Evolutionary conservation across 2,113 vertebrate species (phyloP).

Genomic region (Raja brachyura): DNA sequence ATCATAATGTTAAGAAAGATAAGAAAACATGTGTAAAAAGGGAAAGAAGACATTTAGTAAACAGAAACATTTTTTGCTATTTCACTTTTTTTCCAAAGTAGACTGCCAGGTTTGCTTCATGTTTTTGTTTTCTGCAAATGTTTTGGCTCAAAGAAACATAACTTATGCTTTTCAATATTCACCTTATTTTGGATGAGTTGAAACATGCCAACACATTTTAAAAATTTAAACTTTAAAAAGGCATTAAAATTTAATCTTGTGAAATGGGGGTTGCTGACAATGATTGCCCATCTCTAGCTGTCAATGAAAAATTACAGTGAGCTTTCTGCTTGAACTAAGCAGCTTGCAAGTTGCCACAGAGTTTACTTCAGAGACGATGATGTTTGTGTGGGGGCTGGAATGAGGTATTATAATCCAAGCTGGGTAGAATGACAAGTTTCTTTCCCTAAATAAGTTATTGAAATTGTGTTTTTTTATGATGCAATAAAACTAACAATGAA

Average conservation of each 20-base stretch:
- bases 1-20: not conserved
- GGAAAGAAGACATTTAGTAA: not conserved
- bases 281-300: not conserved
- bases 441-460: not conserved
- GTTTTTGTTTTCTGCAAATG: not conserved
- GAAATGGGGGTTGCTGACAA: not conserved
- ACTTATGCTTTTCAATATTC: not conserved
- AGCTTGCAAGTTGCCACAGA: not conserved
- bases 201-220: not conserved
- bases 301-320: not conserved
- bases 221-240: not conserved
- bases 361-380: not conserved
- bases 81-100: not conserved
- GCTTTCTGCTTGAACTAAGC: not conserved
- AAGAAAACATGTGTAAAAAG: not conserved
- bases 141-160: not conserved
- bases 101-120: not conserved
- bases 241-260: not conserved
- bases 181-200: not conserved
- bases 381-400: not conserved
- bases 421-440: not conserved
- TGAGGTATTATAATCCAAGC: not conserved
- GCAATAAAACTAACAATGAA: no score
- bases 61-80: not conserved
- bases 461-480: not conserved